phyloP scores from a whole-genome alignment of 2,113 vertebrate species.

The Syngnathus floridae region DNA sequence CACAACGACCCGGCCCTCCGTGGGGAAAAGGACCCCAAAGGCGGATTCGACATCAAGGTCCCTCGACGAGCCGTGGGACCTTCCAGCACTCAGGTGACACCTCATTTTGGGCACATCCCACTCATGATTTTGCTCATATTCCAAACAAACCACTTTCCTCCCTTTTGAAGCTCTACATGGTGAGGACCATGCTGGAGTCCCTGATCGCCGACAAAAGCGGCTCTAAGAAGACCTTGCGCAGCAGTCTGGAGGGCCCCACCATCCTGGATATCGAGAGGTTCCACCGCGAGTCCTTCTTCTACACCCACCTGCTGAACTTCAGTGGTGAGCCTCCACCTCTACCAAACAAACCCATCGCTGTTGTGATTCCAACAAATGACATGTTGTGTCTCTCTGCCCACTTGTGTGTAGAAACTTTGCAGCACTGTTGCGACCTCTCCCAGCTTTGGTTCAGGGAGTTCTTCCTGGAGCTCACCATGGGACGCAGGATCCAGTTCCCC shows the following conservation, averaged over 20 bases:
- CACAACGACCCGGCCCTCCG: conserved; percentile 93
- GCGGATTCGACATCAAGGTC: conserved; percentile 97
- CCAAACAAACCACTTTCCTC: background rate
- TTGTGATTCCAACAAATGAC: background rate
- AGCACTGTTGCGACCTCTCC: conserved; percentile 96
- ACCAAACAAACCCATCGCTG: background rate
- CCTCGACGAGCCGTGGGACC: conserved; percentile 92
- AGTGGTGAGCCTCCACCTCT: conserved; percentile 73
- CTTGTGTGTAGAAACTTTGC: conserved; percentile 80
- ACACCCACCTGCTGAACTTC: conserved; percentile 95
- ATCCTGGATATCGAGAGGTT: conserved; percentile 96
- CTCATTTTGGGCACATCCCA: too few species aligned
- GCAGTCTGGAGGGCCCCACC: conserved; percentile 90
- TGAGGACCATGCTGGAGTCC: conserved; percentile 96
- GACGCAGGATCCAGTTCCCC: conserved; percentile 96
- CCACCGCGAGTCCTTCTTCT: conserved; percentile 97
- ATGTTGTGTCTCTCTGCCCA: background rate
- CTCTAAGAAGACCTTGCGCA: conserved; percentile 94
- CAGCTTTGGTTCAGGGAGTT: conserved; percentile 99
- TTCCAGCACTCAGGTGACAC: conserved; percentile 86
- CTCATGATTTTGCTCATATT: too few species aligned
- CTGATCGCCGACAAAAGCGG: conserved; percentile 96
- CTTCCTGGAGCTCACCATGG: conserved; percentile 98
- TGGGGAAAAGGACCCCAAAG: conserved; percentile 97
- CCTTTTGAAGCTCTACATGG: conserved; percentile 88